Conservation (phyloP, 1,140 invertebrate genomes). For the Samia ricini region DNA sequence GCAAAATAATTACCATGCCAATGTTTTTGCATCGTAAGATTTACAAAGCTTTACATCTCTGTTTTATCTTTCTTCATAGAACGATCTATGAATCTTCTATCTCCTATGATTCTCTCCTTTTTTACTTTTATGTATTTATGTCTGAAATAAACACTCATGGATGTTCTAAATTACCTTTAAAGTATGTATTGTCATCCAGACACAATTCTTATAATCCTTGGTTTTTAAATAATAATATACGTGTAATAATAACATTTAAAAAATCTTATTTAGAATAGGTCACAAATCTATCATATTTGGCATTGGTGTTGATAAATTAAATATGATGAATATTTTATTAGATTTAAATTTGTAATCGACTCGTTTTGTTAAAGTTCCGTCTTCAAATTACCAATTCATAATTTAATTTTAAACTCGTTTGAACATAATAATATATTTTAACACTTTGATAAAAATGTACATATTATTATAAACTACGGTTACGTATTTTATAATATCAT, state of each 20-base stretch:
- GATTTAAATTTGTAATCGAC: constrained; percentile 8
- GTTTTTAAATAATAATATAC: background rate
- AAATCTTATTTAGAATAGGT: background rate
- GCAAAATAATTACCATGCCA: background rate
- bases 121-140: too few relatives aligned
- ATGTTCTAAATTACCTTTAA: background rate
- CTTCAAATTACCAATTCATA: constrained; percentile 3
- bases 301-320: constrained; percentile 6
- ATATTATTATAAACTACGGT: too few relatives aligned
- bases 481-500: too few relatives aligned
- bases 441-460: background rate
- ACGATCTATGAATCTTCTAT: too few relatives aligned
- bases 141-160: background rate
- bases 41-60: too few relatives aligned
- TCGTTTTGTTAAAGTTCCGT: background rate
- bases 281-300: constrained; percentile 2
- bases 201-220: background rate
- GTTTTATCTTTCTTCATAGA: too few relatives aligned
- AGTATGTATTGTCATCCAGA: background rate
- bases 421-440: background rate
- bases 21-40: too few relatives aligned
- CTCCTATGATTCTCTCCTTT: too few relatives aligned
- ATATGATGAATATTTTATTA: constrained; percentile 1
- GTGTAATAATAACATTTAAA: too few relatives aligned
- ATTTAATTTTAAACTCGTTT: background rate